These are phyloP conservation scores for Idaea dimidiata DNA, from an alignment of 2,888 invertebrate species.

Conservation along the genomic window DNA sequence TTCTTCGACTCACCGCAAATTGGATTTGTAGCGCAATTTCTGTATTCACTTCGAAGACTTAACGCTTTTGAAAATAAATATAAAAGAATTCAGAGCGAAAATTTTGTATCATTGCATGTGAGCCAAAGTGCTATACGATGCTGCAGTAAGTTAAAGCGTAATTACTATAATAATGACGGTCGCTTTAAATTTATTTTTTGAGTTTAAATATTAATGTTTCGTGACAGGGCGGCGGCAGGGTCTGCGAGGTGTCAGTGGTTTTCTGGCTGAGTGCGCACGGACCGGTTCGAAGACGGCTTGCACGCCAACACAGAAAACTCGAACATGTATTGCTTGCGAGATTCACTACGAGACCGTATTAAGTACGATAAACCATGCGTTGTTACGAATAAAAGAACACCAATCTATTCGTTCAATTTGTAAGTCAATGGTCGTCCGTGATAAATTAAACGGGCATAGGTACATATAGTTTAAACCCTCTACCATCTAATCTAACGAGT, in stretches of 20 bases:
- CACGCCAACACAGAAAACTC: slow-evolving; percentile 66
- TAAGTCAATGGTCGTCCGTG: slow-evolving; percentile 35
- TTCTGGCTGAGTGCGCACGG: slow-evolving; percentile 75
- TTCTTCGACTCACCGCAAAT: slow-evolving; percentile 53
- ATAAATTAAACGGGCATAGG: slow-evolving; percentile 16
- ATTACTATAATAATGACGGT: slow-evolving; percentile 65
- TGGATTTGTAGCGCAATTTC: slow-evolving; percentile 36
- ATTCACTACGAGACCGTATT: slow-evolving; percentile 49
- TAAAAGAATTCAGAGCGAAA: slow-evolving; percentile 27
- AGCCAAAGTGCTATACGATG: slow-evolving; percentile 38
- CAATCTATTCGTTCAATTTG: slow-evolving; percentile 73
- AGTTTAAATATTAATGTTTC: slow-evolving; percentile 77
- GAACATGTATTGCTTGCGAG: slow-evolving; percentile 52
- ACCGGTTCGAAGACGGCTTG: slow-evolving; percentile 70
- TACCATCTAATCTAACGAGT: not conserved
- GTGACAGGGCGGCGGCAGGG: slow-evolving; percentile 68
- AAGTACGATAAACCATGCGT: slow-evolving; percentile 73
- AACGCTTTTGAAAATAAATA: slow-evolving; percentile 31
- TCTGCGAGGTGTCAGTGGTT: slow-evolving; percentile 75
- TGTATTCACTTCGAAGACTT: slow-evolving; percentile 42
- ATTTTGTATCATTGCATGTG: slow-evolving; percentile 45
- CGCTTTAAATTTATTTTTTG: slow-evolving; percentile 59
- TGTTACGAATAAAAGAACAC: slow-evolving; percentile 64
- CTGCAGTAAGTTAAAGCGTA: slow-evolving; percentile 48
- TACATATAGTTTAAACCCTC: not conserved